Evolutionary conservation across 2,888 invertebrate genomes (phyloP).

Genomic region (Leptinotarsa rubiginosa): DNA sequence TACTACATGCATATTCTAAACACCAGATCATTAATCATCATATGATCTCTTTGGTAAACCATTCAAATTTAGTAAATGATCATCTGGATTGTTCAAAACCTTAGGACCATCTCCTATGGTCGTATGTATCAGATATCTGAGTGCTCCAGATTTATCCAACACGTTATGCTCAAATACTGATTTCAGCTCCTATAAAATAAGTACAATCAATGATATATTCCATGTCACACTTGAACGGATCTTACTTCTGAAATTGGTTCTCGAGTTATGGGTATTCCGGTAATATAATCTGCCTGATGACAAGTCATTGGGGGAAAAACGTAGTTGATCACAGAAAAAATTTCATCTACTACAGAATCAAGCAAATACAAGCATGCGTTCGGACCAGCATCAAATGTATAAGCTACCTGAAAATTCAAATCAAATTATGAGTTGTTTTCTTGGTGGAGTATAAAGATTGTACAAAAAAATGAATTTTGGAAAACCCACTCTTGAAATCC

Average conservation of each 20-base stretch:
- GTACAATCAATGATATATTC: not conserved
- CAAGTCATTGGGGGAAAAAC: constrained; percentile 79
- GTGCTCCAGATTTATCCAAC: constrained; percentile 65
- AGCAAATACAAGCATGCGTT: constrained; percentile 92
- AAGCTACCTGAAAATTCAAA: constrained; percentile 76
- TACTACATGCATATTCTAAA: not conserved
- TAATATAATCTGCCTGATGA: constrained; percentile 67
- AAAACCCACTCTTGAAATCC: too few species aligned
- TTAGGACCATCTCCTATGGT: constrained; percentile 85
- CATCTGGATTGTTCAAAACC: constrained; percentile 63
- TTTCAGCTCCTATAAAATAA: constrained; percentile 50
- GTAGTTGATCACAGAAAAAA: constrained; percentile 76
- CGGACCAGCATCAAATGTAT: constrained; percentile 98
- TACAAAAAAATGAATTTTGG: too few species aligned
- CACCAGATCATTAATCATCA: not conserved
- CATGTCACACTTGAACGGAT: not conserved
- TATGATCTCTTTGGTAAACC: constrained; percentile 64
- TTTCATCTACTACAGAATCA: constrained; percentile 78
- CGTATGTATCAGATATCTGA: constrained; percentile 88
- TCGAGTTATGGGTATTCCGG: constrained; percentile 67
- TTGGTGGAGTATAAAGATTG: too few species aligned
- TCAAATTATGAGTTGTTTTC: constrained; percentile 8
- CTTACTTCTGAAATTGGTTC: constrained; percentile 39
- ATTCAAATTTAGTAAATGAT: constrained; percentile 68
- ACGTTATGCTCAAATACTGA: constrained; percentile 41